phyloP scores from a whole-genome alignment of 2,797 vertebrate genomes.

The Pseudomugil gertrudae region DNA sequence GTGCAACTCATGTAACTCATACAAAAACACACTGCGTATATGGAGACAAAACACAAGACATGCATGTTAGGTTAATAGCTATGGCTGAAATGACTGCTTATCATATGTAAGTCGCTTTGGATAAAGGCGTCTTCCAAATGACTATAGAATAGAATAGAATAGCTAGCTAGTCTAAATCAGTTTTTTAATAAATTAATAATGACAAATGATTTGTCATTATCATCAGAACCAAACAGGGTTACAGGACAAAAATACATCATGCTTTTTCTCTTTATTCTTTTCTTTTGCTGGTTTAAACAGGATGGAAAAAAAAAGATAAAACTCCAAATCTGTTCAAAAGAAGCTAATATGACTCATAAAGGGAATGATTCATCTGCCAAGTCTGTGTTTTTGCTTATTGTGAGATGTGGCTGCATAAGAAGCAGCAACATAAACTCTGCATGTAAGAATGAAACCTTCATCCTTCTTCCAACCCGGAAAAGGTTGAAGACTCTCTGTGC shows the following conservation, averaged over 20 bases:
- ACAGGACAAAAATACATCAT: conserved; percentile 35
- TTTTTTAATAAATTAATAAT: neutral
- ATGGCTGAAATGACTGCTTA: no score
- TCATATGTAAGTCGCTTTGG: no score
- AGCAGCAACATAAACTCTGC: conserved; percentile 45
- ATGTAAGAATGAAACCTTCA: conserved; percentile 45
- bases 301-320: neutral
- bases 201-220: no score
- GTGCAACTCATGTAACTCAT: no score
- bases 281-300: neutral
- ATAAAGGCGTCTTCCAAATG: no score
- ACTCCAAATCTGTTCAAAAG: conserved; percentile 48
- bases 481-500: conserved; percentile 32
- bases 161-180: neutral
- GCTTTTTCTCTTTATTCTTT: conserved; percentile 10
- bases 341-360: conserved; percentile 70
- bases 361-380: conserved; percentile 68
- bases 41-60: no score
- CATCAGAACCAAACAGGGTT: conserved; percentile 4
- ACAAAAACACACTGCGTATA: no score
- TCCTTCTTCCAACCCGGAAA: conserved; percentile 48
- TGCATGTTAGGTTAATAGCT: no score
- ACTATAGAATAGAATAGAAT: no score
- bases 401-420: conserved; percentile 47
- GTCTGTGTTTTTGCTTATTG: conserved; percentile 20